These are phyloP conservation scores for Drosophila paracracens DNA, from an alignment of 2,888 invertebrate species.

Conservation along the genomic window DNA sequence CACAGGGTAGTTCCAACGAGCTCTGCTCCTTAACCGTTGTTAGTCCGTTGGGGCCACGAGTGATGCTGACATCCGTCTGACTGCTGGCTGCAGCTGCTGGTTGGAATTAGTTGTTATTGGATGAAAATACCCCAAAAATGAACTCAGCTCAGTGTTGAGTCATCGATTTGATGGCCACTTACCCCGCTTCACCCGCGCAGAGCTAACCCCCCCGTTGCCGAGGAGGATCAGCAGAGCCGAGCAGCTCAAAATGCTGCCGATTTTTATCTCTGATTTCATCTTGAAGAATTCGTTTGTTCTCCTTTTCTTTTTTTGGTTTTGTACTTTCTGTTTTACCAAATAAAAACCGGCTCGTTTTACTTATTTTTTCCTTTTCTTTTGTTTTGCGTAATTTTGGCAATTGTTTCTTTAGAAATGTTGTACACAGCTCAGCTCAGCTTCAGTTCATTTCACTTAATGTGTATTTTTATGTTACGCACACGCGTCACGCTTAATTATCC, in stretches of 20 bases:
- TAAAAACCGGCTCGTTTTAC: constrained; percentile 2
- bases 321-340: constrained; percentile 10
- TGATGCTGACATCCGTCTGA: constrained; percentile 61
- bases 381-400: constrained; percentile 14
- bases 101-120: constrained; percentile 28
- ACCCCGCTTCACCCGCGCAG: constrained; percentile 67
- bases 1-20: constrained; percentile 88
- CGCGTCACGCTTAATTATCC: constrained; percentile 81
- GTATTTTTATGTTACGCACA: constrained; percentile 79
- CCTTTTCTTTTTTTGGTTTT: constrained; percentile 31
- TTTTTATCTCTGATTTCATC: constrained; percentile 55
- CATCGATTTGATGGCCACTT: constrained; percentile 39
- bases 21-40: constrained; percentile 89
- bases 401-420: constrained; percentile 25
- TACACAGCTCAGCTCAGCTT: constrained; percentile 30
- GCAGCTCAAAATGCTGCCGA: constrained; percentile 47
- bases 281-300: constrained; percentile 59
- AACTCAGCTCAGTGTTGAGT: constrained; percentile 28
- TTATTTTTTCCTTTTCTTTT: constrained; percentile 1
- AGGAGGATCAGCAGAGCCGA: constrained; percentile 55
- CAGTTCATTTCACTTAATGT: constrained; percentile 63
- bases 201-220: constrained; percentile 24
- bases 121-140: not conserved
- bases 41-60: constrained; percentile 74
- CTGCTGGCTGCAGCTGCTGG: not conserved